Percentiles rank a stretch among this genome's conserved stretches.
These are phyloP conservation scores for Acrocyrtus sp. DNA, from an alignment of 2,888 invertebrate species.

Conservation along the genomic window DNA sequence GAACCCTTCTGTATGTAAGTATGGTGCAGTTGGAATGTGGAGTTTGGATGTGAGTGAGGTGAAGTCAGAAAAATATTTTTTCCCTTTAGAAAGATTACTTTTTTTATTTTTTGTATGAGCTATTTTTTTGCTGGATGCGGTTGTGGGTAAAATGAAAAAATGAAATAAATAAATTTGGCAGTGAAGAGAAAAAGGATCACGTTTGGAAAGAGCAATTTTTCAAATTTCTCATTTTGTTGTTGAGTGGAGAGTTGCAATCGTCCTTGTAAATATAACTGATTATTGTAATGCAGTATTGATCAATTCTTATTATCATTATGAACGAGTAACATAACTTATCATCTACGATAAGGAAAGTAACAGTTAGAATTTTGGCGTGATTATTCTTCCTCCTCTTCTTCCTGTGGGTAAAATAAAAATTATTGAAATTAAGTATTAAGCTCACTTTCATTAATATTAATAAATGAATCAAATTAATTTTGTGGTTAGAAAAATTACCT, in stretches of 20 bases:
- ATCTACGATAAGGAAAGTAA: constrained; percentile 48
- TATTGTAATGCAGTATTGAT: constrained; percentile 37
- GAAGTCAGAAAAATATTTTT: too few species aligned
- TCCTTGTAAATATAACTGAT: constrained; percentile 32
- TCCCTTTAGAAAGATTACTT: too few species aligned
- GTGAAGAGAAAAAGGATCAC: too few species aligned
- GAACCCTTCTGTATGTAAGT: too few species aligned
- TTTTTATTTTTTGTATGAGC: too few species aligned
- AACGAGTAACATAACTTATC: constrained; percentile 49
- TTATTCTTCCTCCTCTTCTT: constrained; percentile 54
- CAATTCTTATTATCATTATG: constrained; percentile 40
- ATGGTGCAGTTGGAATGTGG: too few species aligned
- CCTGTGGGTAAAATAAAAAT: constrained; percentile 19
- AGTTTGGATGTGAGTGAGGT: too few species aligned
- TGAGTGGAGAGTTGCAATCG: too few species aligned
- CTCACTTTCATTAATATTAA: not conserved
- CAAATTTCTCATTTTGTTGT: constrained; percentile 35
- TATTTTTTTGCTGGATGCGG: too few species aligned
- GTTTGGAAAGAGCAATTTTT: constrained; percentile 31
- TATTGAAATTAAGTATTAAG: not conserved
- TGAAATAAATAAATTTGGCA: too few species aligned
- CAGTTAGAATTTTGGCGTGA: constrained; percentile 44
- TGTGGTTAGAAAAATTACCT: constrained; percentile 4
- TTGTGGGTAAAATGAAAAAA: too few species aligned
- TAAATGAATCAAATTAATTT: not conserved